A percentile compares a stretch with the other conserved stretches of the same genome.
Conservation (phyloP, 2,797 vertebrate genomes). For the Acrossocheilus fasciatus region DNA sequence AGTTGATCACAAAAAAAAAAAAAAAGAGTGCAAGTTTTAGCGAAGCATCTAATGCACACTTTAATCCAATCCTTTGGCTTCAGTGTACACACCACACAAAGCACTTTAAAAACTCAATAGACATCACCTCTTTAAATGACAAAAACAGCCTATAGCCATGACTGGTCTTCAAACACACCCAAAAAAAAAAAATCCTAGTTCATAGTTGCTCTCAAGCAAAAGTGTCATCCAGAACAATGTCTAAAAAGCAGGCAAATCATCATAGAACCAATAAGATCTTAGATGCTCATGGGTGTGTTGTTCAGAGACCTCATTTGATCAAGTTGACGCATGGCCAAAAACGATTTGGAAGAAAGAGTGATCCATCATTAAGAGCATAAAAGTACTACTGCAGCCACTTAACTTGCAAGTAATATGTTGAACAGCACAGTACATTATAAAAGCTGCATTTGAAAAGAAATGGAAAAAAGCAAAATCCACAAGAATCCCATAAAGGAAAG, state of each 20-base stretch:
- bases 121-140: background rate
- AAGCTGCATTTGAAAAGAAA: background rate
- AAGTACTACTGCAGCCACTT: background rate
- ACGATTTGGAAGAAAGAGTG: background rate
- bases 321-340: conserved; percentile 7
- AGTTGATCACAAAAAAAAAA: too few species aligned
- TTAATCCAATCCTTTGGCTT: background rate
- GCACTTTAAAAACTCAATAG: background rate
- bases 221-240: background rate
- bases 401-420: background rate
- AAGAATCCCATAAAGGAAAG: conserved; percentile 7
- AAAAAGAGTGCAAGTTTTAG: background rate
- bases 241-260: background rate
- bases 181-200: background rate
- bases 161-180: background rate
- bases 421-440: background rate
- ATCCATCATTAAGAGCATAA: conserved; percentile 4
- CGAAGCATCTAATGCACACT: background rate
- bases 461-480: background rate
- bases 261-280: background rate
- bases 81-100: background rate
- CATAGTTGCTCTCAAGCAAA: background rate
- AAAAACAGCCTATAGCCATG: background rate
- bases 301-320: background rate
- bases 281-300: background rate